Base-by-base conservation (phyloP, 2,797 vertebrate genomes). In the Intellagama lesueurii region DNA sequence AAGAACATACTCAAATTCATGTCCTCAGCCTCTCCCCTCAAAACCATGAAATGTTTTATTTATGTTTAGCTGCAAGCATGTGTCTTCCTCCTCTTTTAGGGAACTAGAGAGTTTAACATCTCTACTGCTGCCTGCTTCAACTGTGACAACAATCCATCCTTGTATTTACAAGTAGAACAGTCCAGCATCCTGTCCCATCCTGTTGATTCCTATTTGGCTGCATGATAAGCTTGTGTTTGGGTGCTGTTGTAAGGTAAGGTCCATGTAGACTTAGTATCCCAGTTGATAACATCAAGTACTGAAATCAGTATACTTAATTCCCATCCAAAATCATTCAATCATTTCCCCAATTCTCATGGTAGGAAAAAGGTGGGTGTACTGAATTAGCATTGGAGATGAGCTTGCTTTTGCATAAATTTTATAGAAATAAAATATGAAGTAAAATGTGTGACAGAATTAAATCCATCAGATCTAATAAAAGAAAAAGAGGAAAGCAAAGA, bases 391-490 rank as follows among this genome's bases (percentile, higher is more conserved):
- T 91, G 87, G 88, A 95, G 93, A 91, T 95, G 92, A 95, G 93
- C 93, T 94, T 95, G 93, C 93, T 94, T 95, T 93, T 91, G 91
- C 91, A 91, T 91, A 94, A 93, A 91, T 96, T 95, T 94, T 95
- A 95, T 68, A 95, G 92, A 93, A 95, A 95, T 95, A 93, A 96
- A 94, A 95, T 91, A 91, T 12, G 79, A 95, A 94, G 92, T 95
- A 96, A 97, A 96, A 96, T 95, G 93, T 92, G 87, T 95, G 90
- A 93, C 95, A 91, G 92, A 93, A 96, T 94, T 96, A 94, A 96
- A 96, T 96, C 91, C 93, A 94, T 95, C 93, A 93, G 94, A 96
- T 95, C 91, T 96, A 96, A 96, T 96, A 95, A 96, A 96, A 93
- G 87, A 96, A 96, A 93, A 90, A 91, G 86, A 96, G 95, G 92